These are phyloP conservation scores for Sciurus niger DNA, from an alignment of 2,113 vertebrate genomes.

Conservation along the genomic window DNA sequence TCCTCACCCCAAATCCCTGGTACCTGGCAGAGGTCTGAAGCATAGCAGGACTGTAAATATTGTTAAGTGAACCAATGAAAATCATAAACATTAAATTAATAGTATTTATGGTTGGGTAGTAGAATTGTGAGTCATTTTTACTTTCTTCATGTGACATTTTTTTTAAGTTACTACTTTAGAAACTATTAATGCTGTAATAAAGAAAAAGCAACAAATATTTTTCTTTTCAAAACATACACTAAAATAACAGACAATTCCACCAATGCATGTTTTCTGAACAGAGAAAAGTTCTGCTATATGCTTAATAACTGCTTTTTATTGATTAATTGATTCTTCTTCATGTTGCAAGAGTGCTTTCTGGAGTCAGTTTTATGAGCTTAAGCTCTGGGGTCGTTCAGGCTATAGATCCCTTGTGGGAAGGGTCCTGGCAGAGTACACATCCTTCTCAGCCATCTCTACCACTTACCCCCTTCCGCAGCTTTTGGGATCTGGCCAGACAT, in stretches of 20 bases:
- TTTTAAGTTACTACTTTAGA: constrained; percentile 70
- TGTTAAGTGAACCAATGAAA: constrained; percentile 53
- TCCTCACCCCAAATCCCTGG: constrained; percentile 17
- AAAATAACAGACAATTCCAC: constrained; percentile 65
- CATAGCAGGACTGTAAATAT: constrained; percentile 20
- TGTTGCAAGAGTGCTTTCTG: constrained; percentile 20
- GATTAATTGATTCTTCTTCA: constrained; percentile 57
- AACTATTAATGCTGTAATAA: constrained; percentile 63
- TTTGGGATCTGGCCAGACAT: not conserved
- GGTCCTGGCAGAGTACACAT: not conserved
- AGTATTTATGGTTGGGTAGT: constrained; percentile 27
- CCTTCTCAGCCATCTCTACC: not conserved
- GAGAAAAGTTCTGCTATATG: constrained; percentile 16
- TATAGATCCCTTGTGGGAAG: not conserved
- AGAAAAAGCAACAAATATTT: constrained; percentile 56
- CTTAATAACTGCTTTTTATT: constrained; percentile 53
- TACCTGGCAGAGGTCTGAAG: not conserved
- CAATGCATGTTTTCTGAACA: not conserved
- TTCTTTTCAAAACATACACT: constrained; percentile 52
- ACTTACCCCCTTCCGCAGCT: not conserved
- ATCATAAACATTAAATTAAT: constrained; percentile 49
- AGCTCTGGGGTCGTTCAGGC: not conserved
- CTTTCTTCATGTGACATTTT: constrained; percentile 74
- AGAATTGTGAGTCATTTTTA: constrained; percentile 68
- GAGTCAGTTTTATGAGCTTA: constrained; percentile 18